Evolutionary conservation across 2,888 invertebrate genomes (phyloP).

Genomic region (Anagyrus pseudococci): DNA sequence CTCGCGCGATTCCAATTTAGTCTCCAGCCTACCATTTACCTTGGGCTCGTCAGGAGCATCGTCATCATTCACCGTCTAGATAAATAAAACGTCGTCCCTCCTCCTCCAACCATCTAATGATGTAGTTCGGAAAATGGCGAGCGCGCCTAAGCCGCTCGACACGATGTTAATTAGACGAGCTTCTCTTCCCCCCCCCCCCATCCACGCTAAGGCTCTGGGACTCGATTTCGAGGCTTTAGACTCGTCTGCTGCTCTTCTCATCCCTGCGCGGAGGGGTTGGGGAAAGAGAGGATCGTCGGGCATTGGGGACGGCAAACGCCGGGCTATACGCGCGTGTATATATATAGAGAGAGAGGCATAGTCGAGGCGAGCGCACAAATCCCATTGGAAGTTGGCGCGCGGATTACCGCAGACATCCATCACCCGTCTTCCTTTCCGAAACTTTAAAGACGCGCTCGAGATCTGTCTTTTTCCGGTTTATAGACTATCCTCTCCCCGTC

Average conservation of each 20-base stretch:
- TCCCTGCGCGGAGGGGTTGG: conserved; percentile 46
- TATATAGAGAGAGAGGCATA: no score
- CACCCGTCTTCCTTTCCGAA: no score
- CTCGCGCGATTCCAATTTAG: conserved; percentile 28
- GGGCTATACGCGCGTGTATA: conserved; percentile 25
- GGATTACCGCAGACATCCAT: conserved; percentile 61
- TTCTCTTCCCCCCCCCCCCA: conserved; percentile 46
- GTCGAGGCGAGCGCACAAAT: conserved; percentile 47
- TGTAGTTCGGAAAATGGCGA: conserved; percentile 50
- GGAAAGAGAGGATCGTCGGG: conserved; percentile 42
- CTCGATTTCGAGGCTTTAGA: conserved; percentile 59
- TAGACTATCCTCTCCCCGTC: no score
- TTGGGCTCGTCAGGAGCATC: conserved; percentile 9
- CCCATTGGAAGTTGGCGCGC: conserved; percentile 58
- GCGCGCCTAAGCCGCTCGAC: conserved; percentile 54
- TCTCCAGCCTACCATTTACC: background rate
- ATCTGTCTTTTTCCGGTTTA: no score
- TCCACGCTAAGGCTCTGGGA: conserved; percentile 54
- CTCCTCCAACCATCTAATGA: conserved; percentile 47
- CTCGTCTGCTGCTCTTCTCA: conserved; percentile 18
- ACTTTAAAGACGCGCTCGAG: conserved; percentile 42
- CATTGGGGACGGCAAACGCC: conserved; percentile 35
- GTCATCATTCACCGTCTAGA: conserved; percentile 36
- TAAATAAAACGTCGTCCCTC: conserved; percentile 34
- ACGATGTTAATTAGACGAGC: conserved; percentile 61